Evolutionary conservation across 2,113 vertebrate genomes (phyloP).

Genomic region (Channa maculata): DNA sequence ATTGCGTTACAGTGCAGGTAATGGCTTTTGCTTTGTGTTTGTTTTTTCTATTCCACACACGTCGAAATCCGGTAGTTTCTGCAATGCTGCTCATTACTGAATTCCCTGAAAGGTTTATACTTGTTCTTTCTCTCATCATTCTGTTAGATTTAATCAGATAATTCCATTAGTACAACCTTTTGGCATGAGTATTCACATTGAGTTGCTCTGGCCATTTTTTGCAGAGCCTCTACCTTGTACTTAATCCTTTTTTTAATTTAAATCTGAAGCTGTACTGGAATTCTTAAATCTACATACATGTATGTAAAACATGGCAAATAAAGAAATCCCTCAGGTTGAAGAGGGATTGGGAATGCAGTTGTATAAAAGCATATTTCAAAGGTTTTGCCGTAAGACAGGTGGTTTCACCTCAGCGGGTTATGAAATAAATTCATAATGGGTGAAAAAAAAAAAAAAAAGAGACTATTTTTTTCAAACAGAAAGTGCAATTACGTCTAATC

Average conservation of each 20-base stretch:
- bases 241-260: conserved; percentile 44
- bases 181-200: not conserved
- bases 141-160: conserved; percentile 21
- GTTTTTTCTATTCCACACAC: conserved; percentile 31
- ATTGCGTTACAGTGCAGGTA: conserved; percentile 72
- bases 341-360: conserved; percentile 47
- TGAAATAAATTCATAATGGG: conserved; percentile 49
- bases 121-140: not conserved
- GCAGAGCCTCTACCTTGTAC: conserved; percentile 16
- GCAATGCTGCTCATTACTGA: conserved; percentile 65
- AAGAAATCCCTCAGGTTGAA: conserved; percentile 27
- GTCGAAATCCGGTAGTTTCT: conserved; percentile 78
- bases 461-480: conserved; percentile 73
- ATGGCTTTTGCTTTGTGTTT: conserved; percentile 80
- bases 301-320: conserved; percentile 56
- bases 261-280: conserved; percentile 73
- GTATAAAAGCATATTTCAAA: conserved; percentile 45
- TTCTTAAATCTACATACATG: conserved; percentile 47
- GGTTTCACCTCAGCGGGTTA: conserved; percentile 30
- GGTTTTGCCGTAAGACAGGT: conserved; percentile 36
- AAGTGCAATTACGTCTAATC: conserved; percentile 83
- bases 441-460: conserved; percentile 56
- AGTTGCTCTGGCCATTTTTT: conserved; percentile 21
- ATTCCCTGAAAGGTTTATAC: conserved; percentile 37
- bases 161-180: conserved; percentile 24